Base-by-base conservation (phyloP, 2,113 vertebrate species). In the Heterochromis multidens region DNA sequence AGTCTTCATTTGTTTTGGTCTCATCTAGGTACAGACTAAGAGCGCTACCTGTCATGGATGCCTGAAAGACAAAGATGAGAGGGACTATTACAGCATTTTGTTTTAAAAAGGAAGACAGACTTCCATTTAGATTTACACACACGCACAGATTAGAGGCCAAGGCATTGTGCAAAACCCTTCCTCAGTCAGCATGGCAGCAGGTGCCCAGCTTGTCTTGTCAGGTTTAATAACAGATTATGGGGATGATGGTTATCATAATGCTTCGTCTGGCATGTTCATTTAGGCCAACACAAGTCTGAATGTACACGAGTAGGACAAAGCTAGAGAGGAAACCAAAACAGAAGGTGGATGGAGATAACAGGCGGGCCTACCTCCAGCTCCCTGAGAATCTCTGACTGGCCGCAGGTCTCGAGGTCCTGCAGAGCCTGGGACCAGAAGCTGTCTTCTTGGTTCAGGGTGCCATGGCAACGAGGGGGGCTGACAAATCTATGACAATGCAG, bases 381-480 rank as follows among this genome's bases (percentile, higher is more conserved):
- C 95, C 98, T 96, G 93, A 99, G 97, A 94, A 99, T 97, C 93
- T 98, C 98, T 3, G 98, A 98, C 95, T 99, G 99, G 86, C 99
- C 98, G 16, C 99, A 99, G 59, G 98, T 99, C 97, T 99, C 97
- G 90, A 99, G 97, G 95, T 99, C 98, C 95, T 98, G 98, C 86
- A 99, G 95, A 91, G 98, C 98, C 95, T 99, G 98, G 86, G 96
- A 97, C 99, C 98, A 99, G 95, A 99, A 98, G 95, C 96, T 97
- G 95, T 98, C 97, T 82, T 98, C 97, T 2, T 96, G 96, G 89
- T 97, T 96, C 33, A 95, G 96, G 91, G 91, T 96, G 79, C 92
- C 93, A 81, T 92, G 93, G 94, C 96, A 96, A 96, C 96, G 95
- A 95, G 96, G 95, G 88, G 96, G 96, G 95, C 95, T 97, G 91